Percentiles rank a stretch among this genome's conserved stretches.
phyloP scores from a whole-genome alignment of 23 tunicate species.

The Aplidium turbinatum region DNA sequence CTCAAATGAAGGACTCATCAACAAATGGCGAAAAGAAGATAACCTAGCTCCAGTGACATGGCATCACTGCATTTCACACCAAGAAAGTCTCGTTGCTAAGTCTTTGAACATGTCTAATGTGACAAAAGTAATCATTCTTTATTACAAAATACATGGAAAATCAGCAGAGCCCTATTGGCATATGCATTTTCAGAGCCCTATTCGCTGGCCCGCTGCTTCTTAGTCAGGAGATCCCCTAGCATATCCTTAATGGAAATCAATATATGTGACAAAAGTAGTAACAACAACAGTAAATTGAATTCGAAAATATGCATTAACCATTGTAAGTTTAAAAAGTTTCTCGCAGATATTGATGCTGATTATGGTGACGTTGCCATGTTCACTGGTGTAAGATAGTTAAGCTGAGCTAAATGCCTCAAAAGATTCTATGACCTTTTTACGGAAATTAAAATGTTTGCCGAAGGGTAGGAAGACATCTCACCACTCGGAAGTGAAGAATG shows the following conservation, averaged over 20 bases:
- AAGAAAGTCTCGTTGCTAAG: constrained; percentile 54
- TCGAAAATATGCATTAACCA: constrained; percentile 33
- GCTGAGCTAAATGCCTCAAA: constrained; percentile 63
- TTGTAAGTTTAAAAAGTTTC: constrained; percentile 33
- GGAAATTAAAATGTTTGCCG: constrained; percentile 14
- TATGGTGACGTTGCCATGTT: constrained; percentile 58
- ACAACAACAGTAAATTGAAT: constrained; percentile 40
- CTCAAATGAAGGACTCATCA: constrained; percentile 37
- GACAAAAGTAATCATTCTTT: no score
- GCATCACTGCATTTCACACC: constrained; percentile 45
- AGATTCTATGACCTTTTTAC: constrained; percentile 15
- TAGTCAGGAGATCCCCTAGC: no score
- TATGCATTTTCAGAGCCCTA: no score
- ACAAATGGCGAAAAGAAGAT: constrained; percentile 38
- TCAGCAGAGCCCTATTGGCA: no score
- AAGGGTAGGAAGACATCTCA: constrained; percentile 13
- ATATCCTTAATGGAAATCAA: no score
- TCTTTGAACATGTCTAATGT: constrained; percentile 21
- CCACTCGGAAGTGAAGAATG: constrained; percentile 22
- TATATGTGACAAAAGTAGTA: no score
- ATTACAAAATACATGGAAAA: no score
- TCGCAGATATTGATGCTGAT: constrained; percentile 60
- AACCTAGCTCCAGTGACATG: constrained; percentile 40
- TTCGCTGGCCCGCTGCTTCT: no score
- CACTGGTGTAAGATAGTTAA: constrained; percentile 52